Percentiles rank a stretch among this genome's conserved stretches.
Conservation (phyloP, 2,113 vertebrate genomes). For the Oxyura jamaicensis region DNA sequence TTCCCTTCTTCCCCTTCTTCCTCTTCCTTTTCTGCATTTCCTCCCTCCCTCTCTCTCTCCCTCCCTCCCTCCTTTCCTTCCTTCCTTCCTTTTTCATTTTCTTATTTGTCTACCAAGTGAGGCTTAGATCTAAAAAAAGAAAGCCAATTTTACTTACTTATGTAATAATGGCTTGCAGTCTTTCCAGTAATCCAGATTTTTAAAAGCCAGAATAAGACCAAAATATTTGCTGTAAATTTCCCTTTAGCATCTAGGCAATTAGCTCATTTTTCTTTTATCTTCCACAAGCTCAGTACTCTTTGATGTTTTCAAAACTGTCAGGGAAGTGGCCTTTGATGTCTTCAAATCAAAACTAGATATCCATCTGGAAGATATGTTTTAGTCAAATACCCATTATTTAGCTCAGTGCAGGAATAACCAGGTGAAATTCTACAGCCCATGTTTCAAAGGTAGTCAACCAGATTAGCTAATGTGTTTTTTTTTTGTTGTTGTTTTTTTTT, state of each 20-base stretch:
- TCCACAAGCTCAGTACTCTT: constrained; percentile 44
- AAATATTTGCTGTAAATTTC: constrained; percentile 69
- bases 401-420: constrained; percentile 39
- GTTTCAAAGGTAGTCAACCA: constrained; percentile 64
- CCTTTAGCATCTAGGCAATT: constrained; percentile 56
- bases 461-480: constrained; percentile 62
- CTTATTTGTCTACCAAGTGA: not conserved
- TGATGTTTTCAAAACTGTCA: constrained; percentile 70
- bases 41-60: not conserved
- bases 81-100: not conserved
- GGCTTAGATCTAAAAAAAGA: not conserved
- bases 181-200: constrained; percentile 48
- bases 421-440: constrained; percentile 61
- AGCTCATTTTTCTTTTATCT: constrained; percentile 69
- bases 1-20: not conserved
- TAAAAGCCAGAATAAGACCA: constrained; percentile 35
- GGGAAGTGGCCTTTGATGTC: constrained; percentile 65
- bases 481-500: too few relatives aligned
- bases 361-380: constrained; percentile 65
- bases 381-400: constrained; percentile 56
- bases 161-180: constrained; percentile 4
- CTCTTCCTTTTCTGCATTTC: too few relatives aligned
- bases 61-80: too few relatives aligned
- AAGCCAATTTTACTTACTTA: not conserved
- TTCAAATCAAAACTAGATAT: constrained; percentile 72